Conservation (phyloP, 2,888 invertebrate genomes). For the Brenthis hecate region DNA sequence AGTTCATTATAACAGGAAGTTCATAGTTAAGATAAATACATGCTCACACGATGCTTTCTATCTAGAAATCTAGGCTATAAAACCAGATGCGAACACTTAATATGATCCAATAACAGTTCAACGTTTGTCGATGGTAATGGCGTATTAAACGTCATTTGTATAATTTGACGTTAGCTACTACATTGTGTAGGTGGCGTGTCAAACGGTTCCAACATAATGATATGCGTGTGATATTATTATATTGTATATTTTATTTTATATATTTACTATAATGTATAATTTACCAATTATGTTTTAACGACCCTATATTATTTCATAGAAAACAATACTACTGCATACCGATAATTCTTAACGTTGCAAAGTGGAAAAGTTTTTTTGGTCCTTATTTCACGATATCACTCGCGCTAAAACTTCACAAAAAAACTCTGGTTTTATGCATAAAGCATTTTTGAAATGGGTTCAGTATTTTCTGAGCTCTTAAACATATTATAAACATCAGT, state of each 20-base stretch:
- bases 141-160: slow-evolving; percentile 16
- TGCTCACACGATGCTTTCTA: slow-evolving; percentile 3
- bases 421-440: too few relatives aligned
- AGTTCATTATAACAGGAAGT: not conserved
- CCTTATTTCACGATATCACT: too few relatives aligned
- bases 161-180: slow-evolving; percentile 18
- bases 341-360: too few relatives aligned
- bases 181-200: slow-evolving; percentile 13
- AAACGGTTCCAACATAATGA: not conserved
- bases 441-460: too few relatives aligned
- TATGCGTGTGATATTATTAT: slow-evolving; percentile 5
- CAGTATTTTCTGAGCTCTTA: too few relatives aligned
- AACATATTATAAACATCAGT: too few relatives aligned
- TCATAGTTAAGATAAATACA: not conserved
- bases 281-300: not conserved
- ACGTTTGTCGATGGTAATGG: slow-evolving; percentile 20
- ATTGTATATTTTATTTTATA: not conserved
- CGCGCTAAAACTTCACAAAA: too few relatives aligned
- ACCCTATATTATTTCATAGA: not conserved
- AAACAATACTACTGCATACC: not conserved
- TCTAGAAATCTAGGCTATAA: slow-evolving; percentile 11
- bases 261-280: not conserved
- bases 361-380: too few relatives aligned
- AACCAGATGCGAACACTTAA: slow-evolving; percentile 4
- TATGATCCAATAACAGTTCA: slow-evolving; percentile 12